Conservation (phyloP, 2,797 vertebrate species). For the Chromis chromis region DNA sequence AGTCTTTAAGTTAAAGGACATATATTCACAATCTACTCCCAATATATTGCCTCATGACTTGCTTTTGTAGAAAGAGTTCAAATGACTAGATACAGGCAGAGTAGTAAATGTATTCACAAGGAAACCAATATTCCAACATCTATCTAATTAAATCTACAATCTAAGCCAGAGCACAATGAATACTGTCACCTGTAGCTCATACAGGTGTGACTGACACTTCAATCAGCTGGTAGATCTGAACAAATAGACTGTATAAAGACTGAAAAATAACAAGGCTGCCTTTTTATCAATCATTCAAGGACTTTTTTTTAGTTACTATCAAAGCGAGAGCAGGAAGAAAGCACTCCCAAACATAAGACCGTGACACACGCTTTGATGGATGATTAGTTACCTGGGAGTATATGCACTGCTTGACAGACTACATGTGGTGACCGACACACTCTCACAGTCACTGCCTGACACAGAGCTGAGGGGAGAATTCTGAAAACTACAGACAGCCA, state of each 20-base stretch:
- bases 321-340: neutral
- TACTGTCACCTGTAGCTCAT: slow-evolving; percentile 21
- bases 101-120: neutral
- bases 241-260: neutral
- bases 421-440: slow-evolving; percentile 95
- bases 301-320: neutral
- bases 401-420: slow-evolving; percentile 93
- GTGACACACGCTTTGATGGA: slow-evolving; percentile 27
- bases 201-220: slow-evolving; percentile 33
- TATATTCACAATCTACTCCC: neutral
- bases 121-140: slow-evolving; percentile 1
- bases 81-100: neutral
- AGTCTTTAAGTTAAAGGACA: neutral
- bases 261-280: slow-evolving; percentile 10
- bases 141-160: slow-evolving; percentile 32
- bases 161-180: slow-evolving; percentile 6
- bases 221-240: slow-evolving; percentile 25
- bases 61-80: neutral
- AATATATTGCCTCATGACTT: neutral
- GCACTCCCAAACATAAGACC: slow-evolving; percentile 23
- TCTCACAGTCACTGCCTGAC: slow-evolving; percentile 94
- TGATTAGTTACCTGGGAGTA: slow-evolving; percentile 88
- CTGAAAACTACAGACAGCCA: slow-evolving; percentile 88
- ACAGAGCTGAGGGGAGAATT: slow-evolving; percentile 91
- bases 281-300: slow-evolving; percentile 9